Evolutionary conservation across 2,113 vertebrate species (phyloP).

Genomic region (Phrynocephalus versicolor): DNA sequence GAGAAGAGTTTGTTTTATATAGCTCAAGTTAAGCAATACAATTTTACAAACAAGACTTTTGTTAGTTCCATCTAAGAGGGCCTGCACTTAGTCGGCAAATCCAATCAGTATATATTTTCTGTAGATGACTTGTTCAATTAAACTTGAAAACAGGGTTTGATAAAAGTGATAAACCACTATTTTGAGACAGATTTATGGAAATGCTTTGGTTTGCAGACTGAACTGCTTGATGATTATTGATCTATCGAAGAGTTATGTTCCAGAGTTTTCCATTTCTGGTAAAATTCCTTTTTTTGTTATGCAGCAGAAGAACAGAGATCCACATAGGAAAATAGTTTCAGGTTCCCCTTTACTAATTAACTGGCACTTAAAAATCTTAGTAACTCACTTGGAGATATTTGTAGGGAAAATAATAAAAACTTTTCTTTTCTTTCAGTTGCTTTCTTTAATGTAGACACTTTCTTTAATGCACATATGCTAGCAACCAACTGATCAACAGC

Average conservation of each 20-base stretch:
- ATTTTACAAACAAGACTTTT: neutral
- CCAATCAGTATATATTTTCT: neutral
- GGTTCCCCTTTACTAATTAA: too few relatives aligned
- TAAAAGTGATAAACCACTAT: neutral
- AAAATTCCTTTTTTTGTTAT: too few relatives aligned
- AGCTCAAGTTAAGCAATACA: neutral
- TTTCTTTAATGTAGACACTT: too few relatives aligned
- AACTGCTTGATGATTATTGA: constrained; percentile 3
- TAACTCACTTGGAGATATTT: too few relatives aligned
- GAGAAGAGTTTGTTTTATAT: neutral
- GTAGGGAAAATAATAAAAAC: too few relatives aligned
- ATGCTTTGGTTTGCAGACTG: neutral
- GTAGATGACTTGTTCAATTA: neutral
- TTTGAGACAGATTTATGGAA: neutral
- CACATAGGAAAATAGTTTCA: too few relatives aligned
- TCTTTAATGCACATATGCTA: too few relatives aligned
- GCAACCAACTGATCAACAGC: too few relatives aligned
- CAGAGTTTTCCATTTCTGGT: too few relatives aligned
- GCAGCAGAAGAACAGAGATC: too few relatives aligned
- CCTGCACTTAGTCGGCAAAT: constrained; percentile 5
- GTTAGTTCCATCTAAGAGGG: neutral
- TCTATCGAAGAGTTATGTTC: accelerated
- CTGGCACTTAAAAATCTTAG: too few relatives aligned
- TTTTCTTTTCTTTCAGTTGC: too few relatives aligned
- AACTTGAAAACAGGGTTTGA: neutral